Conservation (phyloP, 2,888 invertebrate genomes). For the Ectemnius continuus region DNA sequence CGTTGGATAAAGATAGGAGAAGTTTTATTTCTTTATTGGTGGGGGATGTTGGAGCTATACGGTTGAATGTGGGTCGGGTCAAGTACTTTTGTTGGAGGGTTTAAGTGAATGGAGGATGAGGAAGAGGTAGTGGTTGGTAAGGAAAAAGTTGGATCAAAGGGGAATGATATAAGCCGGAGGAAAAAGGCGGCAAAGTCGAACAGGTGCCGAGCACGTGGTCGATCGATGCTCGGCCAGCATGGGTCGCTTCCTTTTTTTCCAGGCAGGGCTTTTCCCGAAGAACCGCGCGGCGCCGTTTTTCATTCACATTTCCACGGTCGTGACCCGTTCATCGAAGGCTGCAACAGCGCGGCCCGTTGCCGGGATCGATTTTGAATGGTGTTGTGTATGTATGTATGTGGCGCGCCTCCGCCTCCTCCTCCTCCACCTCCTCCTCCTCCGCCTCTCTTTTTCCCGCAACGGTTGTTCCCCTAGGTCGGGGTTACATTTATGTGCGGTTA, state of each 20-base stretch:
- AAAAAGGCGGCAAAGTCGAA: slow-evolving; percentile 62
- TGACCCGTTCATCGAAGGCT: slow-evolving; percentile 71
- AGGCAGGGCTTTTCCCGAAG: slow-evolving; percentile 68
- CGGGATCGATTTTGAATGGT: slow-evolving; percentile 72
- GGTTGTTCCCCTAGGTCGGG: slow-evolving; percentile 72
- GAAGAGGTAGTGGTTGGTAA: background rate
- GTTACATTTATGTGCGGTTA: slow-evolving; percentile 66
- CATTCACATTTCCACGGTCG: slow-evolving; percentile 66
- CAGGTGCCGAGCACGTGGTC: slow-evolving; percentile 76
- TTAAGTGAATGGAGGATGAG: background rate
- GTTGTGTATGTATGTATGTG: slow-evolving; percentile 20
- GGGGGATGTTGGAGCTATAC: too few species aligned
- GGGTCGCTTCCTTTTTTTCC: slow-evolving; percentile 68
- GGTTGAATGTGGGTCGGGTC: too few species aligned
- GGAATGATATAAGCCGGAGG: slow-evolving; percentile 21
- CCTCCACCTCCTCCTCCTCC: slow-evolving; percentile 53
- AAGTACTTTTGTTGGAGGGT: too few species aligned
- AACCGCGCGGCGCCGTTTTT: slow-evolving; percentile 73
- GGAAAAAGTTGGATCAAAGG: background rate
- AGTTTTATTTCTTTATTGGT: too few species aligned
- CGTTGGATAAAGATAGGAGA: too few species aligned
- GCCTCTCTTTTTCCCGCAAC: slow-evolving; percentile 53
- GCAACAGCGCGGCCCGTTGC: slow-evolving; percentile 58
- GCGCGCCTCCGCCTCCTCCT: slow-evolving; percentile 56
- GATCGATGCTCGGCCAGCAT: slow-evolving; percentile 69